These are phyloP conservation scores for Pogonocichla stellata DNA, from an alignment of 2,113 vertebrate species.

Conservation along the genomic window DNA sequence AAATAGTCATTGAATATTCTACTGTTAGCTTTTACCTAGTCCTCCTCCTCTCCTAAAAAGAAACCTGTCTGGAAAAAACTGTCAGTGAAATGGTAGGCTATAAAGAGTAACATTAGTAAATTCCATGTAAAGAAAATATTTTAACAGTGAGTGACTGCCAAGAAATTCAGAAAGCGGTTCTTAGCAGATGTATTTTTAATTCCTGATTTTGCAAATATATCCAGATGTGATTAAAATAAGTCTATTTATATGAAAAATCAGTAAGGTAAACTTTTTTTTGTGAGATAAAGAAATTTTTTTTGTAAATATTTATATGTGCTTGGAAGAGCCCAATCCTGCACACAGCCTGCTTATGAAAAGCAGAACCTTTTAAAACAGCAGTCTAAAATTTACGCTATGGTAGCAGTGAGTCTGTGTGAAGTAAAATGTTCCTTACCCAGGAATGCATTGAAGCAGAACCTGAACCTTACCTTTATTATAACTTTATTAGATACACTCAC, in stretches of 20 bases:
- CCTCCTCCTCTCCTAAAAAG: background rate
- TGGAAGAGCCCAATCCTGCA: background rate
- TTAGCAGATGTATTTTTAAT: conserved; percentile 3
- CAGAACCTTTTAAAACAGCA: background rate
- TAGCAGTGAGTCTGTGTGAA: background rate
- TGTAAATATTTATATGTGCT: background rate
- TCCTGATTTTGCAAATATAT: background rate
- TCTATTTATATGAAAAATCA: background rate
- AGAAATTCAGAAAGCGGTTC: background rate
- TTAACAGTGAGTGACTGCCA: conserved; percentile 4
- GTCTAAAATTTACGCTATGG: background rate
- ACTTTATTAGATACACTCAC: background rate
- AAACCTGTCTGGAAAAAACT: conserved; percentile 6
- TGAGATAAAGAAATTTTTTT: background rate
- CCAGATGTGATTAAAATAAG: background rate
- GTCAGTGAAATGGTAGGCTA: background rate
- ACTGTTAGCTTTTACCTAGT: background rate
- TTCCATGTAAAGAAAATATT: conserved; percentile 34
- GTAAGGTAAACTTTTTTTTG: background rate
- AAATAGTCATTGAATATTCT: background rate
- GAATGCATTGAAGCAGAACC: background rate
- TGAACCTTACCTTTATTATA: background rate
- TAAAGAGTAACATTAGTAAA: conserved; percentile 6
- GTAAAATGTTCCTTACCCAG: background rate
- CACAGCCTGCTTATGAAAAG: background rate